Base-by-base conservation (phyloP, 2,113 vertebrate species). In the Zootoca vivipara region DNA sequence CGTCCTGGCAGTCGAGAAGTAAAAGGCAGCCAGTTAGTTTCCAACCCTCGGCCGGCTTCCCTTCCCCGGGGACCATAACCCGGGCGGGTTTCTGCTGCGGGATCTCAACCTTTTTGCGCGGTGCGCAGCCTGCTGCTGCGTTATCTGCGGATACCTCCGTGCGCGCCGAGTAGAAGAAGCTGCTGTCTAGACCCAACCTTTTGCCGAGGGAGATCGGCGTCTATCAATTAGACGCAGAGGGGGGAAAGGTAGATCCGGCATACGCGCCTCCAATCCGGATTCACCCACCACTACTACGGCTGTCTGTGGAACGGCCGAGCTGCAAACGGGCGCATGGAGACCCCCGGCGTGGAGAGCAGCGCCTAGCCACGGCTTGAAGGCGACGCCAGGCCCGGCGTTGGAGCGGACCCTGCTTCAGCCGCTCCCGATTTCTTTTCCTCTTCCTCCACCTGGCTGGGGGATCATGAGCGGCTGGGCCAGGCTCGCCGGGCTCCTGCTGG, bases 251-350 rank as follows among this genome's bases (percentile, higher is more conserved):
- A 52, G 67, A 5, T 1, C 18, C 30, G 1, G 7, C 77, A 3
- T 5, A 15, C 42, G 8, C 42, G 78, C 64, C 77, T 70, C 85
- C 24, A 1, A 13, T 38, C 28, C 46, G 16, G 16, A 10, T 40
- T 4, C 26, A 20, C 9, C 38, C 26, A 26, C 62, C 74, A 0
- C 67, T 28, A 10, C 7, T 24, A 15, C 3, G 38, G 40, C 35
- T 8, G 74, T 12, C 85, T 75, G 18, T 18, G 72, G 16, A 10
- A 85, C 77, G 83, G 22, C 56, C 72, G 35, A 22, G 52, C 0
- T 0, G 79, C 35, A 20, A 62, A 20, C 10, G 0, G 0, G 0
- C 3, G 24, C 62, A 7, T 0, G 0, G 72, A 82, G 65, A 73
- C 0, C 7, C 20, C 13, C 35, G n/a, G 22, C 2, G 40, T 2